Evolutionary conservation across 2,797 vertebrate species (phyloP).

Genomic region (Trematomus bernacchii): DNA sequence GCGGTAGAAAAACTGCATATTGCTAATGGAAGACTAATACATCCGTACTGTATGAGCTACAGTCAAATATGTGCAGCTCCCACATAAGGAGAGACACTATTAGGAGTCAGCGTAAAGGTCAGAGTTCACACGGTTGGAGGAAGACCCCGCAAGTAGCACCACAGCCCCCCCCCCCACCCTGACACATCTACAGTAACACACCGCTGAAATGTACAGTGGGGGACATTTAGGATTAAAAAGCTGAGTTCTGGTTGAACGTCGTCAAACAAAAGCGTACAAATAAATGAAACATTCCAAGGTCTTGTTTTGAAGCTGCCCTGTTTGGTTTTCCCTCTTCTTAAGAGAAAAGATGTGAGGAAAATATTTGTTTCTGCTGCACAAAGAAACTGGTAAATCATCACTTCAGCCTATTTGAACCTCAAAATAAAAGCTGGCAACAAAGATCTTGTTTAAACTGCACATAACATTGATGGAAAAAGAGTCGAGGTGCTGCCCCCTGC

Average conservation of each 20-base stretch:
- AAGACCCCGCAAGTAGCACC: conserved; percentile 73
- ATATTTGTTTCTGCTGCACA: conserved; percentile 5
- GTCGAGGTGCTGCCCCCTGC: conserved; percentile 73
- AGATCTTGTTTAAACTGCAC: conserved; percentile 19
- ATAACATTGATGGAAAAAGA: conserved; percentile 22
- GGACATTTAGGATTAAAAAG: conserved; percentile 18
- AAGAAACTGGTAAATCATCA: conserved; percentile 6
- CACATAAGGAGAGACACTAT: conserved; percentile 45
- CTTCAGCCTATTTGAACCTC: not conserved
- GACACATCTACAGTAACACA: conserved; percentile 44
- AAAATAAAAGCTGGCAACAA: conserved; percentile 29
- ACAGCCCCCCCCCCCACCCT: conserved; percentile 53
- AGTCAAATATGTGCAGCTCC: conserved; percentile 34
- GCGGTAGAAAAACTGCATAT: conserved; percentile 56
- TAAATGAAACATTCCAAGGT: conserved; percentile 8
- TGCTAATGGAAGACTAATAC: conserved; percentile 57
- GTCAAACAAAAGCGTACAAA: not conserved
- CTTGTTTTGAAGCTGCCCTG: conserved; percentile 55
- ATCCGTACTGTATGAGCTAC: conserved; percentile 30
- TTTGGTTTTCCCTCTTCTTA: conserved; percentile 9
- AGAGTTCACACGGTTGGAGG: conserved; percentile 58
- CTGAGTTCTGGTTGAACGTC: conserved; percentile 3
- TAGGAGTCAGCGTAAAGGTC: conserved; percentile 61
- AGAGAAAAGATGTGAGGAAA: not conserved
- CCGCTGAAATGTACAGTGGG: conserved; percentile 4